Evolutionary conservation across 53 echinoderm and acorn worm species (phyloP), one percentile per base, ranked within the genome.

Genomic region (Antedon mediterranea): DNA sequence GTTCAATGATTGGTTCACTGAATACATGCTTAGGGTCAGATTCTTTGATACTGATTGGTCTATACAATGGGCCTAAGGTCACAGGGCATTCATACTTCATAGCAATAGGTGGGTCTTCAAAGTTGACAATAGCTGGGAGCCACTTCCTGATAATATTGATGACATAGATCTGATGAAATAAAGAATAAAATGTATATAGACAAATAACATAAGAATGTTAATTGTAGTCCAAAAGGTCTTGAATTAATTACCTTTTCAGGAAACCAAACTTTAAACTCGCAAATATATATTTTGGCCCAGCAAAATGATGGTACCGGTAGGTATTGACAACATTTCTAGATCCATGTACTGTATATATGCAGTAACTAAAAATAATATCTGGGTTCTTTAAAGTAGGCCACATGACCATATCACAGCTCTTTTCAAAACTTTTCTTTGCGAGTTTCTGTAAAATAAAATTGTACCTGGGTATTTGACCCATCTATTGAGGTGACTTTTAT

Each of bases 1-100:
- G 90, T 72, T 89, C 86, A 30, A 93, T 93, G 76, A 90, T 79
- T 28, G 93, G 93, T 43, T 88, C 90, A 72, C 90, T 88, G 83
- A 90, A 93, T 71, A 89, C 75, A 76, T 93, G 93, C 83, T 90
- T 93, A 30, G 93, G 90, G 32, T 90, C 90, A 0, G 93, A 93
- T 7, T 87, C 90, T 34, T 74, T 81, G 70, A 93, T 81, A 31
- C 93, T 86, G 74, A 89, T 76, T 28, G 93, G 93, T 32, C 82
- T 84, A 81, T 93, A 88, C 74, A 75, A 85, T 28, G 93, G 89
- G 31, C 89, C 89, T 37, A 90, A 72, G 74, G 86, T 88, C 81
- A 93, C 83, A 20, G 90, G 90, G 70, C 90, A 90, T 78, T 90
- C 90, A 89, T 74, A 90, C 71, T 83, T 86, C 82, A 82, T 77